Evolutionary conservation across 2,888 invertebrate genomes (phyloP), one percentile per base, ranked within the genome.

Genomic region (Lypha dubia): DNA sequence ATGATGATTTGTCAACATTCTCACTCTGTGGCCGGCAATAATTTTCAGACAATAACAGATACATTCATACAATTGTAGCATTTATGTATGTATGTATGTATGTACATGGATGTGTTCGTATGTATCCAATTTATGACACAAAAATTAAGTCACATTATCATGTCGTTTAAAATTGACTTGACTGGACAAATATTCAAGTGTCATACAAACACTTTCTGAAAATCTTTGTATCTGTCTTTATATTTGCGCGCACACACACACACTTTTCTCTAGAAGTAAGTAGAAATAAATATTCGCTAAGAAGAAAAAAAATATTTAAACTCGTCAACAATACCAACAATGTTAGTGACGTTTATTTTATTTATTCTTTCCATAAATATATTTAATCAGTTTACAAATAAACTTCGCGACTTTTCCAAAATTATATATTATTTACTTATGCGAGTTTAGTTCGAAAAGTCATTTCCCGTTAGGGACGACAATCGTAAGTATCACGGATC

Each of bases 401-500:
- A 84, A 63, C 80, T 81, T 84, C 77, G 80, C 62, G 80, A 81
- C 70, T 81, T 81, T 84, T 84, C 80, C 84, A 77, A 84, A 84
- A 84, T n/a, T n/a, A n/a, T 67, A 67, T 46, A 58, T 28, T 68
- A 20, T 22, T 63, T 32, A 24, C 17, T 38, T 63, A 32, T 60
- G 32, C 58, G 65, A 70, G 51, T 49, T 15, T 13, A 38, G 24
- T 1, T 13, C 2, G 11, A 46, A 75, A 75, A 68, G 49, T 11
- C 20, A 5, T n/a, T n/a, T n/a, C n/a, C n/a, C n/a, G n/a, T n/a
- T n/a, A n/a, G n/a, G n/a, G n/a, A n/a, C n/a, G n/a, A n/a, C n/a
- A n/a, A n/a, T n/a, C n/a, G n/a, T n/a, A n/a, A n/a, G n/a, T n/a
- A n/a, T n/a, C n/a, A n/a, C n/a, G n/a, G n/a, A n/a, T n/a, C n/a